Base-by-base conservation (phyloP, 2,113 vertebrate genomes). In the Eclectus roratus region DNA sequence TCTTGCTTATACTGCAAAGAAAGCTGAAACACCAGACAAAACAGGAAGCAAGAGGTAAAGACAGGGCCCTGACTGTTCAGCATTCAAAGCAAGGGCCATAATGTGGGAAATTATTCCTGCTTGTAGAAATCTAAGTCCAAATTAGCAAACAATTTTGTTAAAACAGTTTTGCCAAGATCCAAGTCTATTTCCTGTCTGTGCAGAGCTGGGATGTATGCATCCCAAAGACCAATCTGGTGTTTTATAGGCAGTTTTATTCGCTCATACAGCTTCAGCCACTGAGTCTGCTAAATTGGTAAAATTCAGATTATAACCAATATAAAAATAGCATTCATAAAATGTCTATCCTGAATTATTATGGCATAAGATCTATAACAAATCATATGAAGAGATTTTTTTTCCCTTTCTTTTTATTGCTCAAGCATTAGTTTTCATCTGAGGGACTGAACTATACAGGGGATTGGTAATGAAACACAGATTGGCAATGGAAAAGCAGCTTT, bases 291-390 rank as follows among this genome's bases (percentile, higher is more conserved):
- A 53, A 89, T 17, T 27, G 11, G 6, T 84, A 92, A 87, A 88
- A 76, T 63, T 23, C 17, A 47, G 16, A 76, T 83, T 65, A 76
- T 76, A 89, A 97, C 70, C 47, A 96, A 95, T 82, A 95, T 66
- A 74, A 91, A 77, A 83, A 77, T 20, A 87, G 29, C 3, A 66
- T 88, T 68, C 19, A 73, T 91, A 78, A 85, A 94, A 65, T 25
- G 18, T 85, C 35, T 81, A 84, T 56, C 44, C 39, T 94, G 80
- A 79, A 84, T 95, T 96, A 91, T 91, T 60, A 85, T 58, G 71
- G 63, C 80, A 93, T 85, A 79, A 95, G 37, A 92, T 80, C 73
- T 20, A 94, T 91, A 95, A 93, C 52, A 25, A 69, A 91, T 96
- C 71, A 94, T 50, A 78, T 70, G 61, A 93, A 96, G 88, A 70